Evolutionary conservation across 2,888 invertebrate genomes (phyloP).

Genomic region (Syritta pipiens): DNA sequence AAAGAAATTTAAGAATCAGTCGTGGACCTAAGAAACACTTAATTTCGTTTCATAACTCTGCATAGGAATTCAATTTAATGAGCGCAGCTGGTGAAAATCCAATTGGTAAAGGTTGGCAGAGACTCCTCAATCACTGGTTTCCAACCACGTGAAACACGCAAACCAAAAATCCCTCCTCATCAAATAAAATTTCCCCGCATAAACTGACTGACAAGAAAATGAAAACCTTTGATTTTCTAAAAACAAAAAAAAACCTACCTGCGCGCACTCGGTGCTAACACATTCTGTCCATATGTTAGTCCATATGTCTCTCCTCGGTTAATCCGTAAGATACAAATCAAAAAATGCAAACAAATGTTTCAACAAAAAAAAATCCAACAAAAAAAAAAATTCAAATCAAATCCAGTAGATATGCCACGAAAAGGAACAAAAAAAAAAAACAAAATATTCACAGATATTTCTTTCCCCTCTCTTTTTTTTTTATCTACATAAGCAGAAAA

Average conservation of each 20-base stretch:
- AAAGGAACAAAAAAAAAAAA: slow-evolving; percentile 3
- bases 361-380: slow-evolving; percentile 28
- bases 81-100: too few relatives aligned
- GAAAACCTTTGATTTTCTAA: too few relatives aligned
- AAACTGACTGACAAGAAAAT: slow-evolving; percentile 1
- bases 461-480: slow-evolving; percentile 26
- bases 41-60: too few relatives aligned
- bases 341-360: slow-evolving; percentile 57
- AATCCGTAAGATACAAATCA: slow-evolving; percentile 55
- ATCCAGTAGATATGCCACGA: slow-evolving; percentile 44
- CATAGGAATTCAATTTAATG: too few relatives aligned
- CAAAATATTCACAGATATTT: slow-evolving; percentile 26
- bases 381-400: slow-evolving; percentile 37
- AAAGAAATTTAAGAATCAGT: too few relatives aligned
- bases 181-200: not conserved
- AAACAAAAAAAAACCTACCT: slow-evolving; percentile 37
- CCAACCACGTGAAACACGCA: too few relatives aligned
- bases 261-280: slow-evolving; percentile 66
- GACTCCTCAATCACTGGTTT: too few relatives aligned
- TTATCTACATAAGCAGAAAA: slow-evolving; percentile 57
- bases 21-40: too few relatives aligned
- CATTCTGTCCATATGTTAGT: slow-evolving; percentile 67
- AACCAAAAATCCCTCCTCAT: not conserved
- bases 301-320: slow-evolving; percentile 47
- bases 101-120: too few relatives aligned